phyloP scores from a whole-genome alignment of 2,797 vertebrate genomes.

The Meriones psammophilus region DNA sequence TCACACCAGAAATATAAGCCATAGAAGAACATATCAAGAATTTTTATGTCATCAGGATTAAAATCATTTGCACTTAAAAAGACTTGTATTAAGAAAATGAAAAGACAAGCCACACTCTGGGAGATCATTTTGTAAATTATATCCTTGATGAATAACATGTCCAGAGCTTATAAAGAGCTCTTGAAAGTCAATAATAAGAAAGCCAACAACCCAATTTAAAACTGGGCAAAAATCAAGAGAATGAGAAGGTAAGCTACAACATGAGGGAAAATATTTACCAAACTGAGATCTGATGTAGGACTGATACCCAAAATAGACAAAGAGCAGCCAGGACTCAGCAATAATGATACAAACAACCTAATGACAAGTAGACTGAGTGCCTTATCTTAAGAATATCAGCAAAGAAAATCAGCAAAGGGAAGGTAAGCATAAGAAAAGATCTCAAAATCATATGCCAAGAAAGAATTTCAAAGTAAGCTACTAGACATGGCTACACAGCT shows the following conservation, averaged over 20 bases:
- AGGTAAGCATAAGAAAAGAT: not conserved
- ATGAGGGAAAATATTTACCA: slow-evolving; percentile 29
- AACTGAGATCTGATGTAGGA: slow-evolving; percentile 1
- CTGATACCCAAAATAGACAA: not conserved
- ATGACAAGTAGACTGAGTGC: not conserved
- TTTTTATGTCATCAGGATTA: slow-evolving; percentile 43
- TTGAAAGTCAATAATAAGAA: slow-evolving; percentile 61
- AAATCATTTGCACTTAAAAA: slow-evolving; percentile 63
- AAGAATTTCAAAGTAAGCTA: not conserved
- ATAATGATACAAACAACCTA: not conserved
- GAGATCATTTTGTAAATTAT: slow-evolving; percentile 46
- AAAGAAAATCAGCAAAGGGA: not conserved
- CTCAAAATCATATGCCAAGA: not conserved
- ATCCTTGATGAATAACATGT: slow-evolving; percentile 47
- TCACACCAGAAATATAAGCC: not conserved
- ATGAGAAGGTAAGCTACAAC: slow-evolving; percentile 38
- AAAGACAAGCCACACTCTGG: slow-evolving; percentile 14
- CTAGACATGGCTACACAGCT: not conserved
- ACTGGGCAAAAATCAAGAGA: slow-evolving; percentile 48
- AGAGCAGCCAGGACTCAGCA: not conserved
- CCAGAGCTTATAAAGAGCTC: not conserved
- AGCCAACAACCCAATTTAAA: slow-evolving; percentile 19
- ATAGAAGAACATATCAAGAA: slow-evolving; percentile 38
- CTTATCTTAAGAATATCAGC: not conserved
- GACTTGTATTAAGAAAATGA: slow-evolving; percentile 49